Base-by-base conservation (phyloP, 1,140 invertebrate species). In the Aphidius ervi region DNA sequence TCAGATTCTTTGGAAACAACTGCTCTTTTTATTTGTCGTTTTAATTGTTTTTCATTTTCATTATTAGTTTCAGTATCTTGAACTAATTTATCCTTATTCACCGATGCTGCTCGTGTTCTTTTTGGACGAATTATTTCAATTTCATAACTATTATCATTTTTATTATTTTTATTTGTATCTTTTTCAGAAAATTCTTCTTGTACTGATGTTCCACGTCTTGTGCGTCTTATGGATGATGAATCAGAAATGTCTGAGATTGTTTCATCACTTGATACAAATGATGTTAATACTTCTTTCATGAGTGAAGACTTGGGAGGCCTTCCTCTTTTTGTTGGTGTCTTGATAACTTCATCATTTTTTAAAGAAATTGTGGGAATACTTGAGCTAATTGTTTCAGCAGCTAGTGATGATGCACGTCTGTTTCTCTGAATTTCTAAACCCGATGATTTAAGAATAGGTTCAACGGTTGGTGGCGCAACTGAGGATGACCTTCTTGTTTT, bases 401-500 rank as follows among this genome's bases (percentile, higher is more conserved):
- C 41, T 1, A 67, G 42, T 4, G 62, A 64, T 9, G 20, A 46
- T 1, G 58, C 58, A 7, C 61, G 50, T 39, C 61, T 59, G 43
- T 41, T 49, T 63, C 31, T 61, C 45, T 63, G 5, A 43, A 49
- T 6, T 39, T 52, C 59, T 5, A 46, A 7, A 3, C 23, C 0
- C 2, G 23, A 31, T 31, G 23, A 31, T 31, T 31, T 4, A 31
- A 31, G 23, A 31, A 31, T 2, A 39, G 53, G 1, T 50, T 53
- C 0, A 46, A n/a, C 43, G 9, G 48, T 31, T 40, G 10, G 5
- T 52, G 40, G 31, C 56, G 68, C 63, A 20, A 64, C 45, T 10
- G 70, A 73, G 6, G 61, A 62, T 46, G 67, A 67, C 66, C 66
- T 61, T 40, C 58, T 65, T 4, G 67, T 65, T 47, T 68, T 69